These are phyloP conservation scores for Ctenopoma kingsleyae DNA, from an alignment of 2,797 vertebrate genomes.

Conservation along the genomic window DNA sequence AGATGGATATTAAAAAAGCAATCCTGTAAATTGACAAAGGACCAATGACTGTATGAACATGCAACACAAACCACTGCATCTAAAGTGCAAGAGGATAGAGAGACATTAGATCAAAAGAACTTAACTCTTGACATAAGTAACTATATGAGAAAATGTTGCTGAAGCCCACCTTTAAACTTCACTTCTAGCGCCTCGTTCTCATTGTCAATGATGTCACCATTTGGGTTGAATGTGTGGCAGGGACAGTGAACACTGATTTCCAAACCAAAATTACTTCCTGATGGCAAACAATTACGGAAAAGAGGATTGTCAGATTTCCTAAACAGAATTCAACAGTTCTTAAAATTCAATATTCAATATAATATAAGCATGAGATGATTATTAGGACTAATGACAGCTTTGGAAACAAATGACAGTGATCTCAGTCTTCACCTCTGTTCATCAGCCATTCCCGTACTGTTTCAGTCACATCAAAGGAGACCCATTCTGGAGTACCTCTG, in stretches of 20 bases:
- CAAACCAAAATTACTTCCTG: conserved; percentile 92
- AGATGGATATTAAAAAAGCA: not conserved
- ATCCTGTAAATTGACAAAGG: not conserved
- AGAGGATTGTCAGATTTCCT: conserved; percentile 4
- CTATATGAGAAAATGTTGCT: conserved; percentile 5
- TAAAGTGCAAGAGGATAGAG: not conserved
- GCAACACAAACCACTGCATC: not conserved
- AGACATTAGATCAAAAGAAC: not conserved
- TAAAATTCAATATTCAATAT: not conserved
- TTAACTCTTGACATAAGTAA: not conserved
- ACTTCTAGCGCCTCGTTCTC: conserved; percentile 91
- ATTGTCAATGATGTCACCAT: conserved; percentile 91
- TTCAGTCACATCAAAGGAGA: conserved; percentile 95
- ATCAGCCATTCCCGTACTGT: conserved; percentile 93
- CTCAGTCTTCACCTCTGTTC: conserved; percentile 85
- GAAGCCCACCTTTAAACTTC: conserved; percentile 91
- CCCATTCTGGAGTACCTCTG: conserved; percentile 89
- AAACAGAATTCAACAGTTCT: not conserved
- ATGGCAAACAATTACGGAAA: conserved; percentile 36
- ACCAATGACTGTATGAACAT: not conserved
- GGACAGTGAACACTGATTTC: conserved; percentile 96
- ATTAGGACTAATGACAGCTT: not conserved
- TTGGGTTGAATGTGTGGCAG: conserved; percentile 92
- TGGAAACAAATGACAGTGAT: not conserved
- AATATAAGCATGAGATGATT: not conserved